Conservation (phyloP, 2,113 vertebrate genomes). For the Zosterops hypoxanthus region DNA sequence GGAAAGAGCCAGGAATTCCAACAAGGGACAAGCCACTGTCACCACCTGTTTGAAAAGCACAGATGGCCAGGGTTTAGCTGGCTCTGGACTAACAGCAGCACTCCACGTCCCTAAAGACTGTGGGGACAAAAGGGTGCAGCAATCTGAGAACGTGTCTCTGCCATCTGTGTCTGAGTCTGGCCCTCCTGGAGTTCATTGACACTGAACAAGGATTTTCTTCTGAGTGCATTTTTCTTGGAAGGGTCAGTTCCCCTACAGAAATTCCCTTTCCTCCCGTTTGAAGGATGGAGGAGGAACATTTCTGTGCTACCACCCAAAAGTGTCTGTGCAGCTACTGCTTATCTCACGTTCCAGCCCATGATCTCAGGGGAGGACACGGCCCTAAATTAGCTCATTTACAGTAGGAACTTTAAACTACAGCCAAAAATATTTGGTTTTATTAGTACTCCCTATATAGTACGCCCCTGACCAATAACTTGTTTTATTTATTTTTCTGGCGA, state of each 20-base stretch:
- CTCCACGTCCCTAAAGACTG: not conserved
- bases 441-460: conserved; percentile 47
- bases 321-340: conserved; percentile 49
- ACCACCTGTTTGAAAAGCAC: not conserved
- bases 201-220: not conserved
- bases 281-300: not conserved
- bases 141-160: not conserved
- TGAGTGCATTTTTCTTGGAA: not conserved
- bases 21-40: not conserved
- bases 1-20: no score
- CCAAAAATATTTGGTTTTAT: conserved; percentile 62
- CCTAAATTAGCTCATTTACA: conserved; percentile 67
- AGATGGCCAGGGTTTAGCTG: not conserved
- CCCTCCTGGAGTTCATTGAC: not conserved
- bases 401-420: conserved; percentile 63
- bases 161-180: not conserved
- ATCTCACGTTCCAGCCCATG: conserved; percentile 43
- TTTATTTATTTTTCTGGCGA: conserved; percentile 44
- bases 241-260: not conserved
- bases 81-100: not conserved
- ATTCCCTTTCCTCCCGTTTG: not conserved
- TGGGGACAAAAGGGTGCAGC: not conserved
- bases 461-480: conserved; percentile 56
- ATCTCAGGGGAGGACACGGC: conserved; percentile 45
- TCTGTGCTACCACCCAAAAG: conserved; percentile 33